phyloP scores from a whole-genome alignment of 2,888 invertebrate genomes.

The Aleiodes leptofemur region DNA sequence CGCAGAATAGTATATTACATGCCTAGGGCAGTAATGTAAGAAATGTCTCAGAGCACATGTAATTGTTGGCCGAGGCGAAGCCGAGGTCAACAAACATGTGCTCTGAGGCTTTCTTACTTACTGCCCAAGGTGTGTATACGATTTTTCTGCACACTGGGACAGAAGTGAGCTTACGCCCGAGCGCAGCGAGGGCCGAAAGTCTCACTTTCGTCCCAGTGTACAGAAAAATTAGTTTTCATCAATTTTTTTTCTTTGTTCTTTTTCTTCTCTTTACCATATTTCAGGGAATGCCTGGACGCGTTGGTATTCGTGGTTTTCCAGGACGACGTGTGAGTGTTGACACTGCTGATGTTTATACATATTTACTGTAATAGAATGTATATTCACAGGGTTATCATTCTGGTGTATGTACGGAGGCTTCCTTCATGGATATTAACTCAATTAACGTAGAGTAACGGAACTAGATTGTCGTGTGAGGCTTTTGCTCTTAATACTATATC shows the following conservation, averaged over 20 bases:
- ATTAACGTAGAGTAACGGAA: slow-evolving; percentile 43
- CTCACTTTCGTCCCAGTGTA: no score
- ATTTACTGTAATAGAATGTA: background rate
- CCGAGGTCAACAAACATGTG: no score
- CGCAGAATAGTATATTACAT: no score
- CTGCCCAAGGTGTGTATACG: no score
- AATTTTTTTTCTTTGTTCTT: slow-evolving; percentile 34
- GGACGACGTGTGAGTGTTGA: slow-evolving; percentile 67
- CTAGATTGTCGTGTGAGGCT: slow-evolving; percentile 41
- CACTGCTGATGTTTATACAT: slow-evolving; percentile 19
- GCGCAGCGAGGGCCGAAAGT: no score
- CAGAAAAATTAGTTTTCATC: background rate
- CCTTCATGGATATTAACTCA: slow-evolving; percentile 3
- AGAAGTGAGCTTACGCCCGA: no score
- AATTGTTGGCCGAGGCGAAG: no score
- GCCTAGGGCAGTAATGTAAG: no score
- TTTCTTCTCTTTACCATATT: slow-evolving; percentile 43
- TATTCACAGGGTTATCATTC: slow-evolving; percentile 16
- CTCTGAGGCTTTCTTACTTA: no score
- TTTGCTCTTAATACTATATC: slow-evolving; percentile 37
- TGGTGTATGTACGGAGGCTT: slow-evolving; percentile 12
- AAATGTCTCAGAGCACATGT: no score
- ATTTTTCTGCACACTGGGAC: no score
- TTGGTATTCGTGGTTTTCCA: slow-evolving; percentile 75
- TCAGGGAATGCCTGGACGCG: slow-evolving; percentile 75